Base-by-base conservation (phyloP, 2,797 vertebrate genomes). In the Gallirallus australis region DNA sequence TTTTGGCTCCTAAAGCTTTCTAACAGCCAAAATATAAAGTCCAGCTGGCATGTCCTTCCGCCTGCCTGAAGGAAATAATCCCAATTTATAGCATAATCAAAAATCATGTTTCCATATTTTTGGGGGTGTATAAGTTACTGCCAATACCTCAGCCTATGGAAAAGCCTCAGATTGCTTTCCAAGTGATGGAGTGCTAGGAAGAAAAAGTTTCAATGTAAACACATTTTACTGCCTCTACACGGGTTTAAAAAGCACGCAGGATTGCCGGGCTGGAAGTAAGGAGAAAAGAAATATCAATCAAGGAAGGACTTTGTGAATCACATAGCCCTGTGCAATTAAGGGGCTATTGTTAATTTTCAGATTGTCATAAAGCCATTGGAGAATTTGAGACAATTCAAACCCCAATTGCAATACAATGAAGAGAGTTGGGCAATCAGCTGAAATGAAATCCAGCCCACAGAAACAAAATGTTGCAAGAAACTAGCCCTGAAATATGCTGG, bases 361-460 rank as follows among this genome's bases (percentile, higher is more conserved):
- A 96, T 96, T 97, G 91, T 96, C 69, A 60, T 97, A 97, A 96
- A 98, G 89, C 87, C 97, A 97, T 93, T 93, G 92, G 94, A 97
- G 96, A 97, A 98, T 97, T 97, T 97, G 82, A 97, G 94, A 98
- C 92, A 97, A 97, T 97, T 96, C 91, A 96, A 97, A 98, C 97
- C 85, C 77, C 90, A 97, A 95, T 96, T 98, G 97, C 73, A 97
- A 91, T 59, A 95, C 96, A 97, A 97, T 87, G 93, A 97, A 97
- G 97, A 98, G 82, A 68, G 86, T 95, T 96, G 90, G 93, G 95
- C 95, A 98, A 98, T 97, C 96, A 94, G 86, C 60, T 93, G 93
- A 97, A 97, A 97, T 94, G 65, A 97, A 97, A 97, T 97, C 90
- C 96, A 96, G 87, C 93, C 93, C 91, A 95, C 86, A 96, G 94